A percentile compares a stretch with the other conserved stretches of the same genome.
Evolutionary conservation across 2,113 vertebrate species (phyloP).

Genomic region (Procavia capensis): DNA sequence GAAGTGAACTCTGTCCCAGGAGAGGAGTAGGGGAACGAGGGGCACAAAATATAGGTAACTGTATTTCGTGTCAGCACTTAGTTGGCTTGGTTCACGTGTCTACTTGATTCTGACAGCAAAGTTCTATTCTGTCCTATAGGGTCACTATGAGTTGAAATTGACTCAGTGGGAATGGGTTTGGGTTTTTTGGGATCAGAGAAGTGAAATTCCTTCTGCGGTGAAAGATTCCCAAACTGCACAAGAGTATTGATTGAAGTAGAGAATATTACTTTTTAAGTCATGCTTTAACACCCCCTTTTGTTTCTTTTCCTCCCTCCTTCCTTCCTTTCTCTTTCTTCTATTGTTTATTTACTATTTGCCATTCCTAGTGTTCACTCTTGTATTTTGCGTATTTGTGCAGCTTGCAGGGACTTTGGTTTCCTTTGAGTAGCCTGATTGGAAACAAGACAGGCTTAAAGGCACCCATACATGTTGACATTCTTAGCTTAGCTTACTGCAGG

Average conservation of each 20-base stretch:
- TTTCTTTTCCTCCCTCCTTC: not conserved
- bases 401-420: not conserved
- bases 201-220: not conserved
- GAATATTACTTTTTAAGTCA: not conserved
- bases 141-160: too few species aligned
- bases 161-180: too few species aligned
- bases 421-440: constrained; percentile 1
- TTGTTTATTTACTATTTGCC: too few species aligned
- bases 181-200: not conserved
- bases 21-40: not conserved
- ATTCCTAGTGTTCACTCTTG: not conserved
- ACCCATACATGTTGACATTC: not conserved
- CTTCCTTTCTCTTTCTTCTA: not conserved
- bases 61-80: not conserved
- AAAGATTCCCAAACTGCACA: not conserved
- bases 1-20: not conserved
- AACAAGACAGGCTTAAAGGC: not conserved
- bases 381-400: not conserved
- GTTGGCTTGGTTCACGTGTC: not conserved
- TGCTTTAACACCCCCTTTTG: not conserved
- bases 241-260: constrained; percentile 24
- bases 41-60: not conserved
- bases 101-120: not conserved
- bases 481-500: not conserved
- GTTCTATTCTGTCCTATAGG: too few species aligned